Percentiles rank a stretch among this genome's conserved stretches.
Conservation (phyloP, 2,888 invertebrate genomes). For the Philaethria dido region DNA sequence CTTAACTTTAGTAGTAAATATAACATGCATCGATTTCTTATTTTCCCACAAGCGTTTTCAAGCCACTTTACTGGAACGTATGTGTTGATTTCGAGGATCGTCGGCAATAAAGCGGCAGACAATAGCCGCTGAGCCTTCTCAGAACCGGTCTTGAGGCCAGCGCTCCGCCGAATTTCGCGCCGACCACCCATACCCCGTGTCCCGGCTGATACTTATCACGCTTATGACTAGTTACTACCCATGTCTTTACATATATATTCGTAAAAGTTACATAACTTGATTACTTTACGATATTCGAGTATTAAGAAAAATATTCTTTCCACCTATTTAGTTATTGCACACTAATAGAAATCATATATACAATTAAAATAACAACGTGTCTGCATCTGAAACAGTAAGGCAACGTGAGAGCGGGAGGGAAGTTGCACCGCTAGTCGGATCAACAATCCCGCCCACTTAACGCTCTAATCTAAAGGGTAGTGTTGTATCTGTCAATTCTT, state of each 20-base stretch:
- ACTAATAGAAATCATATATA: background rate
- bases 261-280: background rate
- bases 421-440: constrained; percentile 62
- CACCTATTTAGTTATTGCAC: background rate
- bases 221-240: constrained; percentile 67
- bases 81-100: constrained; percentile 46
- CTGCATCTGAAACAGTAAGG: constrained; percentile 32
- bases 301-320: background rate
- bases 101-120: constrained; percentile 75
- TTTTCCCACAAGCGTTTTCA: constrained; percentile 17
- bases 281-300: background rate
- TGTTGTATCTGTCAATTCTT: constrained; percentile 42
- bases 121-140: constrained; percentile 76
- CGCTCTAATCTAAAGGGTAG: constrained; percentile 52
- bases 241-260: background rate
- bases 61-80: constrained; percentile 34
- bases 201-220: constrained; percentile 76
- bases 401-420: constrained; percentile 52
- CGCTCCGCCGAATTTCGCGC: constrained; percentile 80
- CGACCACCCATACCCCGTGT: constrained; percentile 75
- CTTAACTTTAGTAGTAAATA: background rate
- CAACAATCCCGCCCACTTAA: constrained; percentile 61
- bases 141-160: constrained; percentile 76
- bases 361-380: constrained; percentile 9
- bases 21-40: background rate